A percentile compares a stretch with the other conserved stretches of the same genome.
Conservation (phyloP, 1,140 invertebrate genomes). For the Euwallacea similis region DNA sequence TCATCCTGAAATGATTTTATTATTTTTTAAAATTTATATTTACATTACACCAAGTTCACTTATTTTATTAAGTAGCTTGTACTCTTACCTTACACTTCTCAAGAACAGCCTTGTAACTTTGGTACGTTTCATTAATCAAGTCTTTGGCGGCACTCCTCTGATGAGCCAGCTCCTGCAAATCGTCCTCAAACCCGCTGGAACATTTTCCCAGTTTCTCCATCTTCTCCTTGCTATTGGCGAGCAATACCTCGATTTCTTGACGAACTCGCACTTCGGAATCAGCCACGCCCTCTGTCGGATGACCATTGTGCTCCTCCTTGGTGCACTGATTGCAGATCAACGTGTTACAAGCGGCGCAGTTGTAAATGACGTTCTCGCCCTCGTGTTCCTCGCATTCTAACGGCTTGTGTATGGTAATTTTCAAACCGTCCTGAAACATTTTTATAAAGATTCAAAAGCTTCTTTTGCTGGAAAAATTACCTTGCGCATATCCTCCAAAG, state of each 20-base stretch:
- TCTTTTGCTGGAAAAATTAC: background rate
- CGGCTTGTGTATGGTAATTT: constrained; percentile 76
- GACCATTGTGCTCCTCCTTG: constrained; percentile 76
- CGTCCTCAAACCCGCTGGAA: constrained; percentile 70
- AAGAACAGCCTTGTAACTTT: constrained; percentile 78
- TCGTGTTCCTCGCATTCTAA: constrained; percentile 76
- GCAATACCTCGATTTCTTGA: constrained; percentile 72
- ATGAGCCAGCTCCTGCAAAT: constrained; percentile 80
- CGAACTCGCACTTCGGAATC: constrained; percentile 74
- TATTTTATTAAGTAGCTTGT: too few relatives aligned
- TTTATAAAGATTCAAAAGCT: background rate
- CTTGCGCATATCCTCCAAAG: constrained; percentile 82
- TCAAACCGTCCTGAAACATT: constrained; percentile 63
- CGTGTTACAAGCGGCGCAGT: constrained; percentile 78
- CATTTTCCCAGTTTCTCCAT: constrained; percentile 75
- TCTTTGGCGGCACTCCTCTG: constrained; percentile 85
- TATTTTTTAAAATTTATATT: too few relatives aligned
- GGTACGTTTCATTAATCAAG: constrained; percentile 82
- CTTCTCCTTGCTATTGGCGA: constrained; percentile 72
- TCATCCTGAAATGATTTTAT: constrained; percentile 60
- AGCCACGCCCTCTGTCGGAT: constrained; percentile 75
- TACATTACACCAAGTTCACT: background rate
- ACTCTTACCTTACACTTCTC: constrained; percentile 62
- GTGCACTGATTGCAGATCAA: constrained; percentile 83
- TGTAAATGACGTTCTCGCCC: constrained; percentile 78